Evolutionary conservation across 2,888 invertebrate species (phyloP), one percentile per base, ranked within the genome.

Genomic region (Ophion ellenae): DNA sequence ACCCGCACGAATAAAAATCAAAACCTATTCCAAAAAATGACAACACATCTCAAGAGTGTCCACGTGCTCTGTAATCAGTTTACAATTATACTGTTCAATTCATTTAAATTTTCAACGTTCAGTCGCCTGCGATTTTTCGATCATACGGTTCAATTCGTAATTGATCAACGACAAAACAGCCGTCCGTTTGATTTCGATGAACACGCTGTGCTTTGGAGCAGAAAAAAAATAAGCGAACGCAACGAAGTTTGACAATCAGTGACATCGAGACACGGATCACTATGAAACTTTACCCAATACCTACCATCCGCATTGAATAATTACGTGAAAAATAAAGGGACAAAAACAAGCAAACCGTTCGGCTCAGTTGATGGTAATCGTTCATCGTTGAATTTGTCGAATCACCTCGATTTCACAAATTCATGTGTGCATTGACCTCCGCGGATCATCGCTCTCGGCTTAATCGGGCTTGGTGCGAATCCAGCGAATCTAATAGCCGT

Each of bases 401-500:
- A 61, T 45, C 53, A 47, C n/a, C 2, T 28, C 32, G 32, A 66
- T 53, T 64, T 32, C 14, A 53, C 75, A 64, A 64, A 64, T 76
- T 64, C 28, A 64, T 24, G 17, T 64, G 64, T 32, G 20, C 59
- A 66, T 64, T 74, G 67, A 64, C 17, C 57, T 66, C 32, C 71
- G 10, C 40, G 73, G 63, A 32, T 71, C 47, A 80, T 80, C 73
- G 80, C 64, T 73, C 57, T 70, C 28, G 17, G 24, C 40, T 66
- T 80, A 75, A 75, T 63, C 47, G 47, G 64, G 47, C 45, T 47
- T 63, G 63, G 78, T 64, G 53, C 36, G 70, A 85, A 82, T 75
- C 45, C 81, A 47, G 45, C 69, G 78, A 79, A 79, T 79, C 79
- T 76, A 82, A 79, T 85, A 20, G 82, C 71, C 66, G 75, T 71